These are phyloP conservation scores for Drosophila neocordata DNA, from an alignment of 1,140 invertebrate genomes.

Conservation along the genomic window DNA sequence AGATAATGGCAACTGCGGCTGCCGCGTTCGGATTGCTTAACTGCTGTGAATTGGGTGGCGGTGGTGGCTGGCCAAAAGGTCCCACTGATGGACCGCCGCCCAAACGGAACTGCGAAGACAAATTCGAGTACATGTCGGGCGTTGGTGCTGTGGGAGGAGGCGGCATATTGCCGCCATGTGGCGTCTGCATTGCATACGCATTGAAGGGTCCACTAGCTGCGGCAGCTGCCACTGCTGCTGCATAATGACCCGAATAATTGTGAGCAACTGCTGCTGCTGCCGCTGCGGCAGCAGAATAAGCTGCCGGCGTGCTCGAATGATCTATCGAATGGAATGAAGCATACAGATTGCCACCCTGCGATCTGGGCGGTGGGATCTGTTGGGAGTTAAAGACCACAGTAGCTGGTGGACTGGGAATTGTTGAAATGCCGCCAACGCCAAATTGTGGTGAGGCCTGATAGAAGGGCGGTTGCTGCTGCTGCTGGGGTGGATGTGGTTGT, in stretches of 20 bases:
- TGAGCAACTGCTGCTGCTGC: slow-evolving; percentile 75
- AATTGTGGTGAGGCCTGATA: slow-evolving; percentile 85
- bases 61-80: slow-evolving; percentile 85
- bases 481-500: slow-evolving; percentile 57
- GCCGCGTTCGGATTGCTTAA: slow-evolving; percentile 91
- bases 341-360: slow-evolving; percentile 90
- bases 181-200: slow-evolving; percentile 83
- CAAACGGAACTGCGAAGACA: slow-evolving; percentile 89
- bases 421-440: slow-evolving; percentile 88
- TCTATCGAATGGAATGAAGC: slow-evolving; percentile 86
- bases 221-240: slow-evolving; percentile 77
- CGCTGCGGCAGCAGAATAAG: slow-evolving; percentile 60
- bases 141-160: slow-evolving; percentile 85
- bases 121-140: slow-evolving; percentile 91
- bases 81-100: slow-evolving; percentile 87
- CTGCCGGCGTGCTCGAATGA: slow-evolving; percentile 78
- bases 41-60: slow-evolving; percentile 85
- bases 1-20: slow-evolving; percentile 88
- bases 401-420: slow-evolving; percentile 92
- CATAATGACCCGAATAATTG: slow-evolving; percentile 85
- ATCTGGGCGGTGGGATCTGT: slow-evolving; percentile 86
- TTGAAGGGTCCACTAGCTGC: slow-evolving; percentile 85
- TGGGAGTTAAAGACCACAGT: slow-evolving; percentile 89
- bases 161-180: slow-evolving; percentile 85
- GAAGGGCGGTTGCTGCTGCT: slow-evolving; percentile 74